A percentile compares a stretch with the other conserved stretches of the same genome.
phyloP scores from a whole-genome alignment of 2,888 invertebrate genomes.

The Habroteleia sp. region DNA sequence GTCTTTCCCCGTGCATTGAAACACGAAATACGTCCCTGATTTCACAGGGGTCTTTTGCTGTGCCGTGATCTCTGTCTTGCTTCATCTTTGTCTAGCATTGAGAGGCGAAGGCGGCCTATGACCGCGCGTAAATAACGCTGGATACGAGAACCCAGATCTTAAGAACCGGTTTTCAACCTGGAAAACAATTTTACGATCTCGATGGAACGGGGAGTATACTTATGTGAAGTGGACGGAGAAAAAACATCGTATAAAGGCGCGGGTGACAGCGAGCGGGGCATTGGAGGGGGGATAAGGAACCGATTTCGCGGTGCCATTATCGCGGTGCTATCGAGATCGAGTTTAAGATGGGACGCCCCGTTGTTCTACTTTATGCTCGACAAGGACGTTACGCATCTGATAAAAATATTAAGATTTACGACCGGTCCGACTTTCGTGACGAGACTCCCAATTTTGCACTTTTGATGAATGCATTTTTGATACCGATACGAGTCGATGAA shows the following conservation, averaged over 20 bases:
- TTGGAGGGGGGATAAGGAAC: constrained; percentile 36
- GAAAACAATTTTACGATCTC: constrained; percentile 78
- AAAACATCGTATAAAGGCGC: constrained; percentile 14
- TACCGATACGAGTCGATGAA: constrained; percentile 19
- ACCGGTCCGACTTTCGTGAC: constrained; percentile 35
- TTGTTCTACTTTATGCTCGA: constrained; percentile 55
- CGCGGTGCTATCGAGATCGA: constrained; percentile 50
- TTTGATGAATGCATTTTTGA: constrained; percentile 49
- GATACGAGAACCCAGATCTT: constrained; percentile 77
- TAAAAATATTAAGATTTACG: constrained; percentile 57
- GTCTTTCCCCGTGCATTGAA: neutral
- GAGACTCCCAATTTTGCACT: constrained; percentile 40
- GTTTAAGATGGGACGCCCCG: constrained; percentile 53
- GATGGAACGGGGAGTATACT: constrained; percentile 63
- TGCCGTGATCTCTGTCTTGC: constrained; percentile 24
- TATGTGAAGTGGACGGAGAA: constrained; percentile 42
- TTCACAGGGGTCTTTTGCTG: constrained; percentile 31
- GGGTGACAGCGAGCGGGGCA: constrained; percentile 7
- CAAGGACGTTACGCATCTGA: constrained; percentile 62
- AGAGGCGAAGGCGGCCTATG: constrained; percentile 76
- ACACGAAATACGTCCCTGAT: constrained; percentile 39
- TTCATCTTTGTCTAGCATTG: constrained; percentile 46
- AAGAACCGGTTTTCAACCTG: constrained; percentile 75
- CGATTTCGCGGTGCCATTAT: constrained; percentile 57
- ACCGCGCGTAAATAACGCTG: constrained; percentile 78